These are phyloP conservation scores for Leguminivora glycinivorella DNA, from an alignment of 1,140 invertebrate genomes.

Conservation along the genomic window DNA sequence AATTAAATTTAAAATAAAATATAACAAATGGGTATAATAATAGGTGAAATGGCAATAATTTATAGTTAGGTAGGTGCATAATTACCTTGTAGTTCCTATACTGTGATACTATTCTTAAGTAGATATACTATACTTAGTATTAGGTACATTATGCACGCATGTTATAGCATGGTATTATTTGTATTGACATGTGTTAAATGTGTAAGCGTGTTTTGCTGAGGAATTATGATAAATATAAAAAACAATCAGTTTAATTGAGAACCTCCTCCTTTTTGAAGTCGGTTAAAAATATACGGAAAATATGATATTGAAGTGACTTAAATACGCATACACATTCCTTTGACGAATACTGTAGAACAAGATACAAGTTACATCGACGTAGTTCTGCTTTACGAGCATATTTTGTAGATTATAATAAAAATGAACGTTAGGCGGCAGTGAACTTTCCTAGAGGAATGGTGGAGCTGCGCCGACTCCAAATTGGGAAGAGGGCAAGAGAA, in stretches of 20 bases:
- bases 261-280: too few relatives aligned
- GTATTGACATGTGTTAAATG: constrained; percentile 3
- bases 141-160: constrained; percentile 34
- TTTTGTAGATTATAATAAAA: too few relatives aligned
- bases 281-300: too few relatives aligned
- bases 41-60: background rate
- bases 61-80: constrained; percentile 3
- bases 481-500: too few relatives aligned
- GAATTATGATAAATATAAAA: too few relatives aligned
- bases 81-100: constrained; percentile 4
- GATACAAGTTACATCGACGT: background rate
- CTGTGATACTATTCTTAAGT: constrained; percentile 21
- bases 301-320: background rate
- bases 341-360: constrained; percentile 41
- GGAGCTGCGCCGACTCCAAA: too few relatives aligned
- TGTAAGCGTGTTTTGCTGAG: background rate
- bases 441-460: too few relatives aligned
- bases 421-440: too few relatives aligned
- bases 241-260: too few relatives aligned
- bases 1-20: background rate
- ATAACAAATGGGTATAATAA: background rate
- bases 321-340: constrained; percentile 39
- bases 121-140: background rate
- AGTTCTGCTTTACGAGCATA: too few relatives aligned
- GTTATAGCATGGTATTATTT: constrained; percentile 19